Evolutionary conservation across 2,113 vertebrate genomes (phyloP).

Genomic region (Leptosomus discolor): DNA sequence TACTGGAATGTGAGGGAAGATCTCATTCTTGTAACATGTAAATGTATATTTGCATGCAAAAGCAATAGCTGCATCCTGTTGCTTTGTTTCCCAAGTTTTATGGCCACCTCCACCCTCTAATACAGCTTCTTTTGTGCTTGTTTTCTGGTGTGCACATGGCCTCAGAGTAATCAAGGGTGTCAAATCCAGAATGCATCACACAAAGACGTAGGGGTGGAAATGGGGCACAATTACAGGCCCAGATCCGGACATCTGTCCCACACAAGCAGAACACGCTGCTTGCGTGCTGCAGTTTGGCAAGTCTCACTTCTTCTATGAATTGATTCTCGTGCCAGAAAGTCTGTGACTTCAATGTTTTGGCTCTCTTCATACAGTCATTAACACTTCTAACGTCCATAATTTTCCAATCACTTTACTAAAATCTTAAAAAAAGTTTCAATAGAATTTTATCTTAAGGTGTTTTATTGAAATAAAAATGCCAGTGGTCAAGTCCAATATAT

Average conservation of each 20-base stretch:
- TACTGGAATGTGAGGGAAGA: neutral
- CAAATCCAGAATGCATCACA: no score
- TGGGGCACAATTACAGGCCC: neutral
- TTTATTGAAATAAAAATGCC: neutral
- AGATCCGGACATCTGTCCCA: neutral
- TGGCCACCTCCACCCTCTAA: neutral
- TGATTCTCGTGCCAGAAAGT: neutral
- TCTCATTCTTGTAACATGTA: neutral
- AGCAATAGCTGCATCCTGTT: neutral
- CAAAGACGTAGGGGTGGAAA: neutral
- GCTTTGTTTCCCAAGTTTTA: neutral
- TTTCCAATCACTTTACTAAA: neutral
- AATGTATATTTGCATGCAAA: neutral
- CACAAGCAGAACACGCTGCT: neutral
- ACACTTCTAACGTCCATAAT: neutral
- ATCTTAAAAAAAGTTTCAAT: neutral
- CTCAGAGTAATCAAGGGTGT: neutral
- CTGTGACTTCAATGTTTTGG: neutral
- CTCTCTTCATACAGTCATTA: neutral
- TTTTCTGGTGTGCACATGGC: neutral
- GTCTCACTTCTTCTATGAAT: neutral
- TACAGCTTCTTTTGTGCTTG: neutral
- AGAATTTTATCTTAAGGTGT: neutral
- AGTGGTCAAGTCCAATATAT: neutral
- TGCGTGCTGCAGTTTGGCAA: neutral